phyloP scores from a whole-genome alignment of 2,888 invertebrate genomes.

The Sminthurides aquaticus region DNA sequence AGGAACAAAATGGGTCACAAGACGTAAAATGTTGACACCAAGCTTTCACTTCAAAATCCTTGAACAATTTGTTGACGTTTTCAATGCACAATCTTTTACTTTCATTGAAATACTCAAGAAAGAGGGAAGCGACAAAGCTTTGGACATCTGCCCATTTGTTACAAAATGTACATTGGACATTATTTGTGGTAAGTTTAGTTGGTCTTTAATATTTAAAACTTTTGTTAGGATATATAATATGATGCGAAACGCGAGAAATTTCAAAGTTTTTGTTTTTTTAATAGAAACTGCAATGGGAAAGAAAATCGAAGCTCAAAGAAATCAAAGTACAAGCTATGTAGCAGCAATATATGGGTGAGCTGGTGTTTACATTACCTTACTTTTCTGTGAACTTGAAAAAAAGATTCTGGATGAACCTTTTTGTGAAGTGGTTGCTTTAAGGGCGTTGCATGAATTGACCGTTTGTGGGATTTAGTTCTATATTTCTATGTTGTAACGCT shows the following conservation, averaged over 20 bases:
- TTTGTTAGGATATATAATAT: too few species aligned
- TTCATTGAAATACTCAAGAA: conserved; percentile 23
- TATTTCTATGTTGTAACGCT: not conserved
- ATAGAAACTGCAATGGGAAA: conserved; percentile 79
- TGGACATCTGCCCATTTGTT: conserved; percentile 57
- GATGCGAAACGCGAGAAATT: too few species aligned
- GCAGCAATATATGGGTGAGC: conserved; percentile 62
- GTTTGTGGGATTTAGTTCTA: too few species aligned
- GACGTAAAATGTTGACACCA: conserved; percentile 46
- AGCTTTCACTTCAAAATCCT: conserved; percentile 53
- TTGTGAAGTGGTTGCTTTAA: too few species aligned
- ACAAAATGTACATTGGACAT: conserved; percentile 58
- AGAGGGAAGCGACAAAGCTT: conserved; percentile 10
- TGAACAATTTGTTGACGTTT: conserved; percentile 50
- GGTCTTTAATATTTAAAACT: too few species aligned
- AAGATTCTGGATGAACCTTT: too few species aligned
- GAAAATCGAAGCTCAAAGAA: conserved; percentile 61
- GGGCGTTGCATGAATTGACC: not conserved
- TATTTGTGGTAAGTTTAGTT: conserved; percentile 53
- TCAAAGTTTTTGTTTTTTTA: conserved; percentile 42
- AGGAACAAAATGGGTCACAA: conserved; percentile 38
- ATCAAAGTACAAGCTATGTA: conserved; percentile 63
- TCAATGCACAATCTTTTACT: conserved; percentile 48
- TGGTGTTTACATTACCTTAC: too few species aligned
- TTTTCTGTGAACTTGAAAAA: too few species aligned